phyloP scores from a whole-genome alignment of 2,797 vertebrate genomes.

The Paratrypauchen microcephalus region DNA sequence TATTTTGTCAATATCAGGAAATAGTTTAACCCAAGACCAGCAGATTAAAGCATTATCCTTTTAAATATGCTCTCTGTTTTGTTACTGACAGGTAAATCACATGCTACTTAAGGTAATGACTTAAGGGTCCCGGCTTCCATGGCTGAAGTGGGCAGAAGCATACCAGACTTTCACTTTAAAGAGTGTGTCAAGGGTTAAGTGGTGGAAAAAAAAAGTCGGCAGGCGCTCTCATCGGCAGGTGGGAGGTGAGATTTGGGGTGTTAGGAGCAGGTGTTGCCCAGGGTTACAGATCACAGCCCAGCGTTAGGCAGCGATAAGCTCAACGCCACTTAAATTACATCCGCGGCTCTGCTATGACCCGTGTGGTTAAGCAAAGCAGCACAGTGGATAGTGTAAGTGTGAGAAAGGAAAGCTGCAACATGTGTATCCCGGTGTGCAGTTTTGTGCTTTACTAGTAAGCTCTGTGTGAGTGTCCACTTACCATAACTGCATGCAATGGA shows the following conservation, averaged over 20 bases:
- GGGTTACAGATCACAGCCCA: slow-evolving; percentile 68
- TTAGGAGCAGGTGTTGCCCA: slow-evolving; percentile 68
- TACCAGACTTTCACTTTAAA: slow-evolving; percentile 72
- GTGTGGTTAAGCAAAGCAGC: slow-evolving; percentile 52
- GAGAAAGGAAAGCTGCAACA: slow-evolving; percentile 61
- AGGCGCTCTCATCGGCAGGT: slow-evolving; percentile 71
- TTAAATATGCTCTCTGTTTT: slow-evolving; percentile 31
- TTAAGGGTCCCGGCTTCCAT: slow-evolving; percentile 49
- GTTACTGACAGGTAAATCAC: slow-evolving; percentile 42
- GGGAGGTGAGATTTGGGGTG: slow-evolving; percentile 66
- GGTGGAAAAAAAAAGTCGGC: slow-evolving; percentile 66
- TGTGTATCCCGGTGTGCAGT: slow-evolving; percentile 42
- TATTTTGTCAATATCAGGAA: background rate
- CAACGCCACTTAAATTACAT: slow-evolving; percentile 71
- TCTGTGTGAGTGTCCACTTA: slow-evolving; percentile 24
- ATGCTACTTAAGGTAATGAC: slow-evolving; percentile 61
- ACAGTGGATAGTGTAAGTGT: slow-evolving; percentile 51
- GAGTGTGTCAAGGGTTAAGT: slow-evolving; percentile 74
- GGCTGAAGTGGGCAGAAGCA: slow-evolving; percentile 65
- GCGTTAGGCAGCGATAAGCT: slow-evolving; percentile 64
- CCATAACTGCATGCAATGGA: slow-evolving; percentile 23
- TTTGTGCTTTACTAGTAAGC: slow-evolving; percentile 30
- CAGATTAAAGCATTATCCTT: background rate
- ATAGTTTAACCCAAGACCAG: background rate
- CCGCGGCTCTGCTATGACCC: slow-evolving; percentile 51